Evolutionary conservation across 2,797 vertebrate species (phyloP).

Genomic region (Ataeniobius toweri): DNA sequence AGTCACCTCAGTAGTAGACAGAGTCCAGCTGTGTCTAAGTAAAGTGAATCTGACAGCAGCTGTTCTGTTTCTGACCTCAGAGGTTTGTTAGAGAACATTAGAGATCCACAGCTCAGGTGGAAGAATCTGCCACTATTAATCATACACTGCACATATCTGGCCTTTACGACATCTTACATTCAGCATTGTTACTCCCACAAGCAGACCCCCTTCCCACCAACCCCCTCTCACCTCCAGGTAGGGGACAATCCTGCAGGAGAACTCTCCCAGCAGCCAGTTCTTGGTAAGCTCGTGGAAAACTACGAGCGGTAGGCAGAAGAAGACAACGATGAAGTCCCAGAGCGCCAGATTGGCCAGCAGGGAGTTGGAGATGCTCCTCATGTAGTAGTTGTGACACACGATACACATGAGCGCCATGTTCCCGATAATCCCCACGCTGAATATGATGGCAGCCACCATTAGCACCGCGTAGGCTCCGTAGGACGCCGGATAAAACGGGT

Average conservation of each 20-base stretch:
- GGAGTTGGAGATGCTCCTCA: conserved; percentile 97
- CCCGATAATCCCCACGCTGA: conserved; percentile 89
- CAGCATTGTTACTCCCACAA: not conserved
- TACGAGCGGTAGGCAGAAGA: conserved; percentile 95
- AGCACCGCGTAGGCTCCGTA: conserved; percentile 89
- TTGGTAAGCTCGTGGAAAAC: conserved; percentile 93
- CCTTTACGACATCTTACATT: not conserved
- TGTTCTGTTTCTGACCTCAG: too few relatives aligned
- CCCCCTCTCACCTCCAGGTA: conserved; percentile 91
- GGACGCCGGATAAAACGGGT: conserved; percentile 93
- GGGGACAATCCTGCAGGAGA: conserved; percentile 96
- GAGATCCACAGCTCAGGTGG: not conserved
- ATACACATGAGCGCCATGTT: conserved; percentile 98
- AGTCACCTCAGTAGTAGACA: not conserved
- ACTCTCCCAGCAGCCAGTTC: conserved; percentile 93
- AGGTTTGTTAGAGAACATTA: too few relatives aligned
- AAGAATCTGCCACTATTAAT: not conserved
- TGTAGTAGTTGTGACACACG: conserved; percentile 97
- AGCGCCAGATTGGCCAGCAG: conserved; percentile 95
- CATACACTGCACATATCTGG: not conserved
- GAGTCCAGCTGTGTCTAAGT: not conserved
- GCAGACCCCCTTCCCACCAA: not conserved
- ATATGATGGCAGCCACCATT: conserved; percentile 86
- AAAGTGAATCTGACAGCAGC: not conserved
- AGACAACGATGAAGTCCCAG: conserved; percentile 94